Conservation (phyloP, 2,888 invertebrate genomes). For the Xestobium rufovillosum region DNA sequence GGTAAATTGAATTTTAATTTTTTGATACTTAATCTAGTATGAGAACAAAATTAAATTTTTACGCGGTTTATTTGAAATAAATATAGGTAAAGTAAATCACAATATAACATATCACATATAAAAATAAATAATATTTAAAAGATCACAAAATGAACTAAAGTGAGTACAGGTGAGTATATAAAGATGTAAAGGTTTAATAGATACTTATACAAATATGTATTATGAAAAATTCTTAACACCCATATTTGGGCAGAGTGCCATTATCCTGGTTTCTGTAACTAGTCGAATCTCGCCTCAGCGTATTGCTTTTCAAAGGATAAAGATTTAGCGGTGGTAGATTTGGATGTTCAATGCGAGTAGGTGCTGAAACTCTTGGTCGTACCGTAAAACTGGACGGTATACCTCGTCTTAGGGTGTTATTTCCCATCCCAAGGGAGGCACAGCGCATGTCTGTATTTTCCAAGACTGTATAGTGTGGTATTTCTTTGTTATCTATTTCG, state of each 20-base stretch:
- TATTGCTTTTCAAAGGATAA: conserved; percentile 42
- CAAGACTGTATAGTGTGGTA: conserved; percentile 40
- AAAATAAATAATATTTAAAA: no score
- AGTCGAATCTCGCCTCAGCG: conserved; percentile 31
- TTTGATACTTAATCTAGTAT: no score
- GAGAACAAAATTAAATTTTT: no score
- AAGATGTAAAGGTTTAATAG: no score
- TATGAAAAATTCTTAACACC: conserved; percentile 26
- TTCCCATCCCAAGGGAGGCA: conserved; percentile 44
- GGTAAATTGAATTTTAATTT: no score
- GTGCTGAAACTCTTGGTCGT: conserved; percentile 68
- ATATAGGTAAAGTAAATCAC: no score
- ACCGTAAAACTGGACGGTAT: conserved; percentile 34
- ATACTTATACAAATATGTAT: no score
- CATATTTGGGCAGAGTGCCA: conserved; percentile 33
- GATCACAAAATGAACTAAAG: no score
- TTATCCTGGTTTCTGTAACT: conserved; percentile 31
- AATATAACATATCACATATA: no score
- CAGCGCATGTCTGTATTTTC: conserved; percentile 42
- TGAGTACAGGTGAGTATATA: no score
- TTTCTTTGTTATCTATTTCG: conserved; percentile 49
- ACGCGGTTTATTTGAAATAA: no score
- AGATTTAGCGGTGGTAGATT: conserved; percentile 73
- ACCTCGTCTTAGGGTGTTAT: conserved; percentile 45
- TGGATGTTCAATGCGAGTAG: conserved; percentile 74